These are phyloP conservation scores for Xyliphius kryptos DNA, from an alignment of 2,113 vertebrate species.

Conservation along the genomic window DNA sequence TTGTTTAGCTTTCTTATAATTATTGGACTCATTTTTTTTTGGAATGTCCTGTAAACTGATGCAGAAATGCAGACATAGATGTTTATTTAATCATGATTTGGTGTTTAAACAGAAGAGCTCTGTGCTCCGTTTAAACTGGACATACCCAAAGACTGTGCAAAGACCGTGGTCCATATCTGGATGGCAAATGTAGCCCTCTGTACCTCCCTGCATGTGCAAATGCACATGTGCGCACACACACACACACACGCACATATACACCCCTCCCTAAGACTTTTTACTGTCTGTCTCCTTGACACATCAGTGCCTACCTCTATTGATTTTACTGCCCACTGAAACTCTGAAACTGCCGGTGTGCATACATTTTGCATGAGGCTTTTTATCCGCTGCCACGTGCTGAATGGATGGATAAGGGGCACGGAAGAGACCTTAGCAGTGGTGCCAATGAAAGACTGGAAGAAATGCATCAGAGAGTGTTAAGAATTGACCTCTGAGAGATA, in stretches of 20 bases:
- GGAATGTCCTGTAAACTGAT: too few species aligned
- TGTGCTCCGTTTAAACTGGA: too few species aligned
- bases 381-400: slow-evolving; percentile 88
- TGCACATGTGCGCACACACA: too few species aligned
- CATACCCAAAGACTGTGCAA: too few species aligned
- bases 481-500: slow-evolving; percentile 43
- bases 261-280: slow-evolving; percentile 95
- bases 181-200: too few species aligned
- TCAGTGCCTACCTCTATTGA: slow-evolving; percentile 93
- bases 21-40: too few species aligned
- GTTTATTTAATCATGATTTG: too few species aligned
- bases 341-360: slow-evolving; percentile 99
- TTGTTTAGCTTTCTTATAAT: too few species aligned
- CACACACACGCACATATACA: slow-evolving; percentile 39
- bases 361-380: slow-evolving; percentile 99
- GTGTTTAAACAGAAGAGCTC: too few species aligned
- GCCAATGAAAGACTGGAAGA: slow-evolving; percentile 6
- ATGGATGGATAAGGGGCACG: slow-evolving; percentile 73
- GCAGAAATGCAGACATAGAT: too few species aligned
- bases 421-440: slow-evolving; percentile 21
- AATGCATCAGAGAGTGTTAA: not conserved
- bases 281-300: slow-evolving; percentile 96
- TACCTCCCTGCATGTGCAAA: too few species aligned
- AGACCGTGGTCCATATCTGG: too few species aligned
- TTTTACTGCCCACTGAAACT: slow-evolving; percentile 98